Conservation (phyloP, 2,113 vertebrate species). For the Menura novaehollandiae region DNA sequence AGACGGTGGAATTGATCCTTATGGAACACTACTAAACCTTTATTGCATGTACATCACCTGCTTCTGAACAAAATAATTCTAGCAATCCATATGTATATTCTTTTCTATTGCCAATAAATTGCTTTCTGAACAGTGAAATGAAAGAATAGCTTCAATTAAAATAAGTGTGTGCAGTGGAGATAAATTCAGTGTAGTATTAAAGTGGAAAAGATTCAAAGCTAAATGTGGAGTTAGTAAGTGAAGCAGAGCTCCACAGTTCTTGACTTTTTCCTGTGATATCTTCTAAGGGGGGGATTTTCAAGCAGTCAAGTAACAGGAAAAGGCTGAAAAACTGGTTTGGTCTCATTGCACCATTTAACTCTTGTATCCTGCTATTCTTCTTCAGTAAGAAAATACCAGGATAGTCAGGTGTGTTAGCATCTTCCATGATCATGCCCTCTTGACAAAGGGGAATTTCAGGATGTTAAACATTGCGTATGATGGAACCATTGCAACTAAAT, state of each 20-base stretch:
- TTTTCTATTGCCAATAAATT: not conserved
- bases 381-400: not conserved
- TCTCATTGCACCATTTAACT: not conserved
- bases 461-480: not conserved
- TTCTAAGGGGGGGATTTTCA: not conserved
- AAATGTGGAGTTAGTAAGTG: not conserved
- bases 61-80: not conserved
- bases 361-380: not conserved
- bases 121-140: not conserved
- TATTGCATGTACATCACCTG: not conserved
- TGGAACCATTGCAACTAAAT: not conserved
- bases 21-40: not conserved
- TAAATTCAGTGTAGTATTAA: not conserved
- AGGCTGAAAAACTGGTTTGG: not conserved
- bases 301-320: not conserved
- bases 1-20: not conserved
- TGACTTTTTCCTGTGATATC: not conserved
- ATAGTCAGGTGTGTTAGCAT: not conserved
- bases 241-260: not conserved
- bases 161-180: not conserved
- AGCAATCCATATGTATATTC: not conserved
- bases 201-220: not conserved
- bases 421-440: not conserved
- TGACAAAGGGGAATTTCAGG: not conserved
- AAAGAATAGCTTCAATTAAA: not conserved